phyloP scores from a whole-genome alignment of 2,888 invertebrate genomes.

The Eumerus sabulonum region DNA sequence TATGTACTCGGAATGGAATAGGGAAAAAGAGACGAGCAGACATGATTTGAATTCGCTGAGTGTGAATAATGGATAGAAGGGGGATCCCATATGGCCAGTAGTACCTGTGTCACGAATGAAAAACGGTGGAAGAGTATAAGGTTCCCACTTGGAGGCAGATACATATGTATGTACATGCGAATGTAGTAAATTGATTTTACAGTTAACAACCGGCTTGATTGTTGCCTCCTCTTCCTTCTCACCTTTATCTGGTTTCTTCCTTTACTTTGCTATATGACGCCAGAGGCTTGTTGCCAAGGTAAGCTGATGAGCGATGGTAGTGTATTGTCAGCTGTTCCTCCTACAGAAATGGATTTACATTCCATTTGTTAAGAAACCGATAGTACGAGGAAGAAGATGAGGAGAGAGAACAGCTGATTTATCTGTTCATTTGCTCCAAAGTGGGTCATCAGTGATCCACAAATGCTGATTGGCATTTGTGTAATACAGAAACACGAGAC shows the following conservation, averaged over 20 bases:
- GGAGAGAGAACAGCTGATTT: conserved; percentile 40
- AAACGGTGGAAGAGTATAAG: conserved; percentile 13
- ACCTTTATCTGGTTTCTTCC: neutral
- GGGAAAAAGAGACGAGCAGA: conserved; percentile 5
- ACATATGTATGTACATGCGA: conserved; percentile 13
- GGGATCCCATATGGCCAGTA: conserved; percentile 5
- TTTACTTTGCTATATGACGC: conserved; percentile 11
- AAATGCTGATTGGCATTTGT: conserved; percentile 24
- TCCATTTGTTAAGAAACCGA: conserved; percentile 13
- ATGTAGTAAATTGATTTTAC: conserved; percentile 41
- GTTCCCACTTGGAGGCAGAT: conserved; percentile 27
- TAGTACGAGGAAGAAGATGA: neutral
- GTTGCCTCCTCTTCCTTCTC: conserved; percentile 17
- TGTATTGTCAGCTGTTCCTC: conserved; percentile 33
- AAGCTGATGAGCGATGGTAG: conserved; percentile 15
- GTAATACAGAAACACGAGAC: conserved; percentile 25
- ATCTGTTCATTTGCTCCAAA: conserved; percentile 46
- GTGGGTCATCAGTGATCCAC: conserved; percentile 54
- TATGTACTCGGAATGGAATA: neutral
- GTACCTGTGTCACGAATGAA: too few relatives aligned
- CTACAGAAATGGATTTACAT: conserved; percentile 31
- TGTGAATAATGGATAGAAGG: conserved; percentile 20
- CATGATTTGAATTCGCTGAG: neutral
- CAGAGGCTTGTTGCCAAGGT: conserved; percentile 32
- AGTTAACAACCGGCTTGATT: conserved; percentile 50